These are phyloP conservation scores for Xenopus tropicalis DNA, from an alignment of 2,113 vertebrate species.

Conservation along the genomic window DNA sequence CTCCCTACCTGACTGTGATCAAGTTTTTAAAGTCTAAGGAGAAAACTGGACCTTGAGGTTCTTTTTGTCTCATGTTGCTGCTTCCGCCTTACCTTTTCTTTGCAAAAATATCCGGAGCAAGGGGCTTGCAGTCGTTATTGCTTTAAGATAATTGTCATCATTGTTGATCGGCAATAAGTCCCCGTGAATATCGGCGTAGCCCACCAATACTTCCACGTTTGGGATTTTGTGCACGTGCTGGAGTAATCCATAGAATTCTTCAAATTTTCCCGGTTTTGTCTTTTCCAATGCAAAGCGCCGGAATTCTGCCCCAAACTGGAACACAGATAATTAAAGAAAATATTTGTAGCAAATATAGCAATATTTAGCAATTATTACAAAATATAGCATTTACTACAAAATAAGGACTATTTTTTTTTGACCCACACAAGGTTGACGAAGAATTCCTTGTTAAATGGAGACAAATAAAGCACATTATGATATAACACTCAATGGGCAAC, in stretches of 20 bases:
- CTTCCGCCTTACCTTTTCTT: constrained; percentile 81
- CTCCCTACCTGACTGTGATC: too few relatives aligned
- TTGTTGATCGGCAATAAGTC: constrained; percentile 97
- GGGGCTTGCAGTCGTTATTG: constrained; percentile 89
- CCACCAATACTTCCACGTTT: constrained; percentile 88
- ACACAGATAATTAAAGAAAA: constrained; percentile 31
- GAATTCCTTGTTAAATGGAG: too few relatives aligned
- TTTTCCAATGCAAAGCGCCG: constrained; percentile 94
- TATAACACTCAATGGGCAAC: too few relatives aligned
- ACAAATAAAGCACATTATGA: too few relatives aligned
- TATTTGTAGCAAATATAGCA: too few relatives aligned
- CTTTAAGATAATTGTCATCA: constrained; percentile 95
- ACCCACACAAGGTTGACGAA: too few relatives aligned
- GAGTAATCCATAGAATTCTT: constrained; percentile 94
- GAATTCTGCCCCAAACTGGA: constrained; percentile 95
- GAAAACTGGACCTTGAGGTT: too few relatives aligned
- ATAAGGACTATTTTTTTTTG: too few relatives aligned
- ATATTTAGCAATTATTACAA: too few relatives aligned
- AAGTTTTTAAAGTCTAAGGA: too few relatives aligned
- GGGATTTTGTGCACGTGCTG: constrained; percentile 96
- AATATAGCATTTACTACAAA: too few relatives aligned
- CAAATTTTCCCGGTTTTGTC: constrained; percentile 91
- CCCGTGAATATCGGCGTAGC: constrained; percentile 91
- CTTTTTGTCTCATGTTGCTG: too few relatives aligned
- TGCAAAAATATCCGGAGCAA: constrained; percentile 94